Percentiles rank a stretch among this genome's conserved stretches.
Conservation (phyloP, 92 coral and sea anemone genomes). For the Parazoanthus swiftii region DNA sequence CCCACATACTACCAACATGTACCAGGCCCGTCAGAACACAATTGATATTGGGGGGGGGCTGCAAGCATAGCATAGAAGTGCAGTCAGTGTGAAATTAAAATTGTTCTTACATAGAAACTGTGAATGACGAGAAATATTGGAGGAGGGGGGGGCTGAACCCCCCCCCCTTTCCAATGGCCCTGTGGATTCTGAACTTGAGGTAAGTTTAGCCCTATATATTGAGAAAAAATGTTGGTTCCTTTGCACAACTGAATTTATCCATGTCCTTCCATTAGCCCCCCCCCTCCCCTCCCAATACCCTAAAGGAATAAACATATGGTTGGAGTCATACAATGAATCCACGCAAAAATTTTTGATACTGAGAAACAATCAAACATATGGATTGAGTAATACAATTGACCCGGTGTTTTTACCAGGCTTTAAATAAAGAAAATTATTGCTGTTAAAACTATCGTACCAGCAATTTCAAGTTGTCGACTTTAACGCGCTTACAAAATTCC, state of each 20-base stretch:
- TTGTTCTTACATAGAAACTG: constrained; percentile 16
- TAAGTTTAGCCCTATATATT: constrained; percentile 29
- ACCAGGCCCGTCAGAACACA: constrained; percentile 33
- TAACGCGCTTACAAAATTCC: constrained; percentile 30
- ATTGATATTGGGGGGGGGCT: constrained; percentile 22
- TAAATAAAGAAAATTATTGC: too few relatives aligned
- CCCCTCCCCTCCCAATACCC: constrained; percentile 13
- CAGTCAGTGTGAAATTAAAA: constrained; percentile 23
- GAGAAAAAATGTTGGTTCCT: constrained; percentile 27
- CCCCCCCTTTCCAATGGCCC: neutral
- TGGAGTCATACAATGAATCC: constrained; percentile 28
- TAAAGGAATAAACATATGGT: constrained; percentile 25
- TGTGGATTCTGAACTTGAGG: constrained; percentile 11
- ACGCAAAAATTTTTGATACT: constrained; percentile 30
- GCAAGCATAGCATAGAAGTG: constrained; percentile 16
- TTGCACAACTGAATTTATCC: constrained; percentile 24
- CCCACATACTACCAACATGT: constrained; percentile 29
- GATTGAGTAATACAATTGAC: constrained; percentile 23
- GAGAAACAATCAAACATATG: constrained; percentile 31
- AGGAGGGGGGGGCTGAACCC: constrained; percentile 19
- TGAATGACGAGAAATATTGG: constrained; percentile 18
- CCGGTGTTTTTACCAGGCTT: constrained; percentile 31
- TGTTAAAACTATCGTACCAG: too few relatives aligned
- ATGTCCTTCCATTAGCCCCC: neutral
- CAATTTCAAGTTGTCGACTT: constrained; percentile 31